Conservation (phyloP, 2,113 vertebrate species). For the Piprites chloris region DNA sequence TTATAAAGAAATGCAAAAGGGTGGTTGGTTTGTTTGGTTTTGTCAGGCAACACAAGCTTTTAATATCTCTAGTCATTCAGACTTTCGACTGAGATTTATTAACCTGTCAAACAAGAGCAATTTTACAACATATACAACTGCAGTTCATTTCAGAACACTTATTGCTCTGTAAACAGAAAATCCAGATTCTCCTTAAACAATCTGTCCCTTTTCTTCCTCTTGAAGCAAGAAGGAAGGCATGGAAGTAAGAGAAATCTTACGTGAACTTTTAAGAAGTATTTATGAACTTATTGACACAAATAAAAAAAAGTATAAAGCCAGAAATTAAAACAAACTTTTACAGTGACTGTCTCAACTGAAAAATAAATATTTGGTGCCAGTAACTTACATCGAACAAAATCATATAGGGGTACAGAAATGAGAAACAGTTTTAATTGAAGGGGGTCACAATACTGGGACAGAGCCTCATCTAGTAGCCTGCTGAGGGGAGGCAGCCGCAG, state of each 20-base stretch:
- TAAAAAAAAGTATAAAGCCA: not conserved
- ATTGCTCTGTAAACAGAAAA: constrained; percentile 53
- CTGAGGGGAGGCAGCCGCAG: not conserved
- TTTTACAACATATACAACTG: constrained; percentile 34
- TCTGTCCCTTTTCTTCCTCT: not conserved
- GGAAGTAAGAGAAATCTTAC: not conserved
- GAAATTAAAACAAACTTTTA: not conserved
- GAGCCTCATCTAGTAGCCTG: not conserved
- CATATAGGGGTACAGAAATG: not conserved
- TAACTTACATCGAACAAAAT: not conserved
- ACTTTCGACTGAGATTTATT: constrained; percentile 45
- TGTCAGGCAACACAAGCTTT: constrained; percentile 25
- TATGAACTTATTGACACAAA: not conserved
- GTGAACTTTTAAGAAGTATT: not conserved
- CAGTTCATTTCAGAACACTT: constrained; percentile 36
- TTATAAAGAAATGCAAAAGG: constrained; percentile 25
- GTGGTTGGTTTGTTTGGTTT: not conserved
- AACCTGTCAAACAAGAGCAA: constrained; percentile 47
- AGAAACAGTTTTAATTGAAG: not conserved
- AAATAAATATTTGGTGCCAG: not conserved
- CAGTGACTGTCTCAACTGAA: not conserved
- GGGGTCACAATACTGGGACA: not conserved
- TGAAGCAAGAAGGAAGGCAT: not conserved
- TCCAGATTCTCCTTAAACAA: not conserved
- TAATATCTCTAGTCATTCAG: constrained; percentile 44